A percentile compares a stretch with the other conserved stretches of the same genome.
Evolutionary conservation across 2,888 invertebrate species (phyloP).

Genomic region (Caenorhabditis sp.): DNA sequence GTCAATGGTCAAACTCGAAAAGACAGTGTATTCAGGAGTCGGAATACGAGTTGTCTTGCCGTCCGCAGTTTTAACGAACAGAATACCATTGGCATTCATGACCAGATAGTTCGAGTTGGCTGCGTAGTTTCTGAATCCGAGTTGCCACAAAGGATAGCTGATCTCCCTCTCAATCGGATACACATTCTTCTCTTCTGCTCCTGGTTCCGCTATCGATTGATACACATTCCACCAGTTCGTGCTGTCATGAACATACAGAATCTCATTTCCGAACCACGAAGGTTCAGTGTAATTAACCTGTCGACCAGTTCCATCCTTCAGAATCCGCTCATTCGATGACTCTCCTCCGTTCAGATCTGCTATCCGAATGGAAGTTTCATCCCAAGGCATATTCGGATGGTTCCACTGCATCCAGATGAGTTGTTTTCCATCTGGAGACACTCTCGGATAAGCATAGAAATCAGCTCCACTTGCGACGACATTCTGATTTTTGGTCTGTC

Average conservation of each 20-base stretch:
- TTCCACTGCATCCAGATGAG: constrained; percentile 85
- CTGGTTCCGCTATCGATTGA: constrained; percentile 71
- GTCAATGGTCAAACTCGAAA: constrained; percentile 59
- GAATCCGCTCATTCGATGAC: constrained; percentile 59
- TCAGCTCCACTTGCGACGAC: constrained; percentile 82
- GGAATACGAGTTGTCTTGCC: constrained; percentile 19
- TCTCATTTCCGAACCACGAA: constrained; percentile 83
- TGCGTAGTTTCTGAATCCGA: constrained; percentile 67
- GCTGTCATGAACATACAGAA: constrained; percentile 83
- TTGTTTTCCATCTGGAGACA: constrained; percentile 84
- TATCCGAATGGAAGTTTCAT: constrained; percentile 83
- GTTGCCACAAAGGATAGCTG: constrained; percentile 74
- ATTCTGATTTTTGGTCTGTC: constrained; percentile 49
- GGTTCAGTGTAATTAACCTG: constrained; percentile 83
- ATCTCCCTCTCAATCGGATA: constrained; percentile 65
- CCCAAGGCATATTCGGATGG: constrained; percentile 85
- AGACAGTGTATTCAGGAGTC: constrained; percentile 68
- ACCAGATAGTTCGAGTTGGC: constrained; percentile 40
- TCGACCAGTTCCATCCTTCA: constrained; percentile 65
- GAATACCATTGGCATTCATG: constrained; percentile 51
- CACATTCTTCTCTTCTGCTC: constrained; percentile 60
- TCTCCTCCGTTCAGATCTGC: constrained; percentile 79
- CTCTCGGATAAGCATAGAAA: constrained; percentile 84
- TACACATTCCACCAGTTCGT: constrained; percentile 84
- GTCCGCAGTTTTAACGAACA: constrained; percentile 33